These are phyloP conservation scores for Acrossocheilus fasciatus DNA, from an alignment of 2,797 vertebrate species.

Conservation along the genomic window DNA sequence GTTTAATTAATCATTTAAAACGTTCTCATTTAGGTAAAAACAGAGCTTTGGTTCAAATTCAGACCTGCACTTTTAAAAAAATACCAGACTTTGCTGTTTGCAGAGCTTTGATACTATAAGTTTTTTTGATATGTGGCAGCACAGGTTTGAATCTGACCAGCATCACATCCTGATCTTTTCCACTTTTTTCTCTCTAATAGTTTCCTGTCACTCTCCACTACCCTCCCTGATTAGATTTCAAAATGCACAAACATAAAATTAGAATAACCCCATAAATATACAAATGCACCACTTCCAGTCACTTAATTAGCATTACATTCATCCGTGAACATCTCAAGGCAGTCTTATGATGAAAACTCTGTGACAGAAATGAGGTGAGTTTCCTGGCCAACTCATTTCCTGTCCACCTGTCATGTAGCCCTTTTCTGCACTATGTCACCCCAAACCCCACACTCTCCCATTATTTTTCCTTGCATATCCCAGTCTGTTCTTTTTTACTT, in stretches of 20 bases:
- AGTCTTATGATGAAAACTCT: neutral
- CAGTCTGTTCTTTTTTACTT: constrained; percentile 3
- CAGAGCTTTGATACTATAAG: neutral
- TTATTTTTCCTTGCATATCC: constrained; percentile 22
- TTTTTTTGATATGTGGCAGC: neutral
- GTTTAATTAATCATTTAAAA: neutral
- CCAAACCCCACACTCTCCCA: neutral
- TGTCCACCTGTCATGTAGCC: constrained; percentile 74
- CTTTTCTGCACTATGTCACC: constrained; percentile 27
- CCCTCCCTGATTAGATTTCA: neutral
- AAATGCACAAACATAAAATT: constrained; percentile 1
- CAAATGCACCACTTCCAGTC: neutral
- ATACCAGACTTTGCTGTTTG: neutral
- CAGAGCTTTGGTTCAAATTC: neutral
- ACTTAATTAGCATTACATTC: constrained; percentile 16
- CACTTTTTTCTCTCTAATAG: neutral
- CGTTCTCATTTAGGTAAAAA: neutral
- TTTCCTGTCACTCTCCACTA: constrained; percentile 25
- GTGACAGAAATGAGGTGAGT: neutral
- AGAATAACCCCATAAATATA: constrained; percentile 17
- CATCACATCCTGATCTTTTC: neutral
- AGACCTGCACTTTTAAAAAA: neutral
- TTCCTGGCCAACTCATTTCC: constrained; percentile 60
- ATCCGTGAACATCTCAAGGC: constrained; percentile 28
- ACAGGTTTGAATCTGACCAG: neutral